Base-by-base conservation (phyloP, 1,140 invertebrate genomes). In the Meloidogyne chitwoodi region DNA sequence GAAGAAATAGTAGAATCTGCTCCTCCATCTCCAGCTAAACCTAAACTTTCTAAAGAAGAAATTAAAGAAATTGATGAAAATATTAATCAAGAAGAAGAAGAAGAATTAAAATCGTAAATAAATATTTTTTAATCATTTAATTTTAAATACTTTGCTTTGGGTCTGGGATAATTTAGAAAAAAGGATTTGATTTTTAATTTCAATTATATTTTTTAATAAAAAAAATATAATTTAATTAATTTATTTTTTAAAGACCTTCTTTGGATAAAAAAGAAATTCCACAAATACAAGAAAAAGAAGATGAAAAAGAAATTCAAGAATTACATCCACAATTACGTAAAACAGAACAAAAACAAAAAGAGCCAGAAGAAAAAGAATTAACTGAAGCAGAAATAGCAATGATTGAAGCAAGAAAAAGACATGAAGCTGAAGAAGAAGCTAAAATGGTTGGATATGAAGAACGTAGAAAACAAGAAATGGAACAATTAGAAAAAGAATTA, bases 361-460 rank as follows among this genome's bases (percentile, higher is more conserved):
- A 80, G 16, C 29, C 80, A 29, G 80, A 81, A 44, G 66, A 44
- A 34, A 73, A 67, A 24, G 29, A 61, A n/a, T 79, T 81, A 77
- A 84, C 81, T 41, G 80, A 83, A 73, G 81, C 81, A 41, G 81
- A 83, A 70, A 26, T 16, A 44, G 81, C 81, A 11, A 82, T 84
- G 75, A 26, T 70, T 14, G 85, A 84, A n/a, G 85, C 85, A 34
- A 87, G 86, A 76, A 86, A 86, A 72, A 78, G 85, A 26, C 85
- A 86, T 69, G 85, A 86, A 56, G 84, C 86, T 61, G 85, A 86
- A 70, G 85, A 86, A 64, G 84, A 76, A 56, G 84, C 82, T 31
- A 84, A 85, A 69, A 77, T 86, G 56, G 77, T 76, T 27, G 84
- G 83, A 65, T 87, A 85, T 78, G 85, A 86, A 71, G 77, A 85